Conservation (phyloP, 2,113 vertebrate genomes). For the Macaca nemestrina region DNA sequence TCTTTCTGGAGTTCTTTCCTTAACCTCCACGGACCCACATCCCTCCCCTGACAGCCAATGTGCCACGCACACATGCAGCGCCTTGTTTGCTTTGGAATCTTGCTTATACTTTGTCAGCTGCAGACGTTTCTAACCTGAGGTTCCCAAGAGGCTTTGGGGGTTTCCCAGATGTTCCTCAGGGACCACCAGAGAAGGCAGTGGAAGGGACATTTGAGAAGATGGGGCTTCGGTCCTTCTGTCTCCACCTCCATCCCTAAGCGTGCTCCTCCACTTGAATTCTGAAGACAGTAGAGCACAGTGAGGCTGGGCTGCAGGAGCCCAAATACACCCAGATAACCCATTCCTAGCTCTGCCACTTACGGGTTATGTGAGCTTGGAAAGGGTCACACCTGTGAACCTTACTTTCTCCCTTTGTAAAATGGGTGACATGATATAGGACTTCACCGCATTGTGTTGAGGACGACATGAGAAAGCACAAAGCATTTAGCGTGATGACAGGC, state of each 20-base stretch:
- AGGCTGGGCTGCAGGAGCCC: too few species aligned
- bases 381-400: not conserved
- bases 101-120: not conserved
- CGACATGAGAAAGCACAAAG: not conserved
- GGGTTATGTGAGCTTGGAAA: not conserved
- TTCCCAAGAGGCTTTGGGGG: not conserved
- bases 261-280: not conserved
- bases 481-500: not conserved
- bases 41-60: not conserved
- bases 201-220: not conserved
- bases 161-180: not conserved
- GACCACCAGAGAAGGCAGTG: not conserved
- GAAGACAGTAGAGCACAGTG: not conserved
- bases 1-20: not conserved
- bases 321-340: not conserved
- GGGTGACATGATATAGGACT: not conserved
- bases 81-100: not conserved
- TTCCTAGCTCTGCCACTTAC: not conserved
- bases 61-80: rapidly evolving
- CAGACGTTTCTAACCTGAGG: not conserved
- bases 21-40: not conserved
- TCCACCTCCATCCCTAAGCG: not conserved
- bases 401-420: not conserved
- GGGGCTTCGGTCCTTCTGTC: not conserved
- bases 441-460: not conserved